Conservation (phyloP, 2,113 vertebrate species). For the Polypterus senegalus region DNA sequence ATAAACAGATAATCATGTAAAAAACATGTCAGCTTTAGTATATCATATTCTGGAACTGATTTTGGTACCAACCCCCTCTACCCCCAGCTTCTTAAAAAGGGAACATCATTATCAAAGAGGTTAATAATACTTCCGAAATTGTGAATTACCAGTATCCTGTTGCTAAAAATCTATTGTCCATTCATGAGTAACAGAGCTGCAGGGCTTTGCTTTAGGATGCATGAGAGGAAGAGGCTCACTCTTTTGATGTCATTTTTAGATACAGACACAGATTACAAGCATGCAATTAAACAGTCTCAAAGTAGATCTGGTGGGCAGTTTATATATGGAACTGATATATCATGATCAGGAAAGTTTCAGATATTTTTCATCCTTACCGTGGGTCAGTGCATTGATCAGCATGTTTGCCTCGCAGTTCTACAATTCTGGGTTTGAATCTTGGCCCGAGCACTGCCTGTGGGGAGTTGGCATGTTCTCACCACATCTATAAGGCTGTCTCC, state of each 20-base stretch:
- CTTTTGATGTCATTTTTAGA: conserved; percentile 31
- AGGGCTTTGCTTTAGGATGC: conserved; percentile 23
- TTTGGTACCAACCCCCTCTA: no score
- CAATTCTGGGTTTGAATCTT: no score
- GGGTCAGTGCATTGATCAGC: no score
- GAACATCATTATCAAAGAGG: conserved; percentile 4
- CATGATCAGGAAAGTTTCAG: no score
- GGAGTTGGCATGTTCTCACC: no score
- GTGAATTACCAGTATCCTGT: conserved; percentile 1
- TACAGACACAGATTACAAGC: conserved; percentile 13
- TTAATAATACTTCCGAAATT: conserved; percentile 13
- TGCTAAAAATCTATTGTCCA: conserved; percentile 13
- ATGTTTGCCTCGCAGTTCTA: no score
- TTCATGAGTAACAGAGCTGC: conserved; percentile 21
- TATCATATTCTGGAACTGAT: no score
- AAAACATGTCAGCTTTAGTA: no score
- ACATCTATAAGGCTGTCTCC: no score
- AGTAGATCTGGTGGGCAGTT: not conserved
- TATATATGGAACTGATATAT: no score
- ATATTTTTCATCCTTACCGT: no score
- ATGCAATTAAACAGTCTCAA: conserved; percentile 3
- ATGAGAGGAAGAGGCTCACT: conserved; percentile 21
- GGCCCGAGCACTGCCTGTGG: no score
- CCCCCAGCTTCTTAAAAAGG: not conserved
- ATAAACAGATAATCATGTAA: not conserved